Conservation (phyloP, 64 coral and sea anemone species). For the Montipora cactus region DNA sequence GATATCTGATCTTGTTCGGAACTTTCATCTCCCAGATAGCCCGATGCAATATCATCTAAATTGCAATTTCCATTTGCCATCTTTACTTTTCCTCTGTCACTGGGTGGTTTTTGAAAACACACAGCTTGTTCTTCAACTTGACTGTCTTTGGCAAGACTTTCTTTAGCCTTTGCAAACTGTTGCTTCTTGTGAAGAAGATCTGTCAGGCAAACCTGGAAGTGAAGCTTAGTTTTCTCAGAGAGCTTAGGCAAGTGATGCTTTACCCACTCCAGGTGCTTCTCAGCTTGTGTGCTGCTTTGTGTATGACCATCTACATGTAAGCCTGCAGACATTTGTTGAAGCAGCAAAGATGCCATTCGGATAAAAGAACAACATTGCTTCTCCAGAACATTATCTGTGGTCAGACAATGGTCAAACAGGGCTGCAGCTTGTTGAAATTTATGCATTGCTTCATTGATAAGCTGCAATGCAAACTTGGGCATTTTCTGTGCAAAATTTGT, state of each 20-base stretch:
- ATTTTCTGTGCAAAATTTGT: slow-evolving; percentile 85
- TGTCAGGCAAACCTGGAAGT: slow-evolving; percentile 77
- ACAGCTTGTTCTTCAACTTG: slow-evolving; percentile 35
- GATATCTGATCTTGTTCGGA: neutral
- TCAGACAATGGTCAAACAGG: slow-evolving; percentile 57
- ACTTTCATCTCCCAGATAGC: slow-evolving; percentile 35
- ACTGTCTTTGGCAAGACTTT: slow-evolving; percentile 37
- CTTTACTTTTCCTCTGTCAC: neutral
- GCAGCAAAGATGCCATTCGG: slow-evolving; percentile 63
- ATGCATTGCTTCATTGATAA: slow-evolving; percentile 73
- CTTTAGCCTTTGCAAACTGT: slow-evolving; percentile 64
- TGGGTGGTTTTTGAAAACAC: neutral
- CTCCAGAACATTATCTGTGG: slow-evolving; percentile 48
- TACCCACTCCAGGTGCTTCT: slow-evolving; percentile 46
- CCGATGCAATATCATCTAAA: neutral
- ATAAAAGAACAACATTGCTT: slow-evolving; percentile 73
- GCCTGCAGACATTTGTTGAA: slow-evolving; percentile 36
- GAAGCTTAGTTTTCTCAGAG: slow-evolving; percentile 71
- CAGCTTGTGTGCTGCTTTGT: slow-evolving; percentile 1
- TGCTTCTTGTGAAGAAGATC: slow-evolving; percentile 52
- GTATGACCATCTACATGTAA: neutral
- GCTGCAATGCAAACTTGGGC: slow-evolving; percentile 77
- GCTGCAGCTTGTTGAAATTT: slow-evolving; percentile 82
- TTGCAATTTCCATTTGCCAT: neutral
- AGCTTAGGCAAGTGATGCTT: slow-evolving; percentile 52